Evolutionary conservation across 2,113 vertebrate species (phyloP), one percentile per base, ranked within the genome.

Genomic region (Diadophis punctatus): DNA sequence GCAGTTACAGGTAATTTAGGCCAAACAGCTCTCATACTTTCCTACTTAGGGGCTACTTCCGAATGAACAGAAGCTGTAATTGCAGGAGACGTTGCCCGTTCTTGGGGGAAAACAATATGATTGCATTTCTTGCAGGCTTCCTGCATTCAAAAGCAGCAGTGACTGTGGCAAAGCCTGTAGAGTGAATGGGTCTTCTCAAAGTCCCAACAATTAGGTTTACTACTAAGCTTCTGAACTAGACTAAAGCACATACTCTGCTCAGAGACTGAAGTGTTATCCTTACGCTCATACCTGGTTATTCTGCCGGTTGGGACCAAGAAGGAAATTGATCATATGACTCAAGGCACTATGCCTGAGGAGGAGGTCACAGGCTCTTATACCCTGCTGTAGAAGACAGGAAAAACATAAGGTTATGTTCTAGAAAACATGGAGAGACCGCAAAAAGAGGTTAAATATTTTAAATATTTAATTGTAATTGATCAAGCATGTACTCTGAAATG

Each of bases 271-370:
- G 16, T 52, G 10, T n/a, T 80, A 80, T 46, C 20, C 18, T 30
- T 23, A 58, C 5, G 25, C 30, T 14, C 0, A 90, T 97, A 99
- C 99, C 98, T 99, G 99, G 92, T 98, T 99, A 97, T 98, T 99
- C 90, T 99, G 99, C 34, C 98, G 94, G 91, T 95, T 98, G 93
- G 98, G 97, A 88, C 99, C 99, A 0, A 99, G 97, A 53, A 99
- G 98, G 91, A 99, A 99, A 97, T 98, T 98, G 93, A 99, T 98
- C 98, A 99, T 99, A 95, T 99, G 98, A 1, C 98, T 98, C 95
- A 99, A 98, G 18, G 99, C 99, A 4, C 98, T 98, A 93, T 99
- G 99, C 90, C 98, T 98, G 94, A 99, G 97, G 89, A 99, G 97
- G 87, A 99, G 97, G 93, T 98, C 98, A 91, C 98, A 98, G 2